Evolutionary conservation across 1,140 invertebrate genomes (phyloP), one percentile per base, ranked within the genome.

Genomic region (Glomeris maerens): DNA sequence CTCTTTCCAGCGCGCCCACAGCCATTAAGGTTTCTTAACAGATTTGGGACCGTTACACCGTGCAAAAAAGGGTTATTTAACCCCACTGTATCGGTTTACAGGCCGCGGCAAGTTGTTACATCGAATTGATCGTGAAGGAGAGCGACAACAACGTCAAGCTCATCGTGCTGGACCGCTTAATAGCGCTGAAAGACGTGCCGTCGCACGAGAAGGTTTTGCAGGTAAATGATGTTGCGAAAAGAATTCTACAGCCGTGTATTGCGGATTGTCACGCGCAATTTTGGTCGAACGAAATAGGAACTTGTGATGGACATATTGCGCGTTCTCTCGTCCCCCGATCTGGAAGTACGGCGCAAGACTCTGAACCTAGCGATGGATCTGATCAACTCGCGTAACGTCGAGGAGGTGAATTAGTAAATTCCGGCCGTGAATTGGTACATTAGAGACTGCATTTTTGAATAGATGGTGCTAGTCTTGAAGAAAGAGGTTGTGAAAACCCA

Each of bases 121-220:
- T 99, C 61, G 95, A 99, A 62, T 71, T 99, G 52, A 92, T 98
- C 54, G 84, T 97, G 2, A 98, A 98, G 71, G 95, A 98, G 69
- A 96, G 91, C 68, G 96, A 99, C 66, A 99, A 99, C 69, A 99
- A 99, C 74, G 94, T 99, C 0, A 99, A 99, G 71, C 72, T 99
- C 41, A 98, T 99, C 60, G 94, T 98, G 1, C 72, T 99, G 52
- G 94, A 97, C 64, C 80, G 93, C 42, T 72, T 98, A 46, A 84
- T 95, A 59, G 81, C 83, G 2, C 76, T 99, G 61, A 84, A 84
- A 57, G 85, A 88, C 40, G 78, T 80, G 61, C 82, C 88, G 22
- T 77, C 80, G 41, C 87, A 91, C 63, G 90, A 95, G 64, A 78
- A 89, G 64, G 88, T 98, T 0, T 74, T 98, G 50, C 92, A 95